These are phyloP conservation scores for Pangasius djambal DNA, from an alignment of 2,797 vertebrate genomes.

Conservation along the genomic window DNA sequence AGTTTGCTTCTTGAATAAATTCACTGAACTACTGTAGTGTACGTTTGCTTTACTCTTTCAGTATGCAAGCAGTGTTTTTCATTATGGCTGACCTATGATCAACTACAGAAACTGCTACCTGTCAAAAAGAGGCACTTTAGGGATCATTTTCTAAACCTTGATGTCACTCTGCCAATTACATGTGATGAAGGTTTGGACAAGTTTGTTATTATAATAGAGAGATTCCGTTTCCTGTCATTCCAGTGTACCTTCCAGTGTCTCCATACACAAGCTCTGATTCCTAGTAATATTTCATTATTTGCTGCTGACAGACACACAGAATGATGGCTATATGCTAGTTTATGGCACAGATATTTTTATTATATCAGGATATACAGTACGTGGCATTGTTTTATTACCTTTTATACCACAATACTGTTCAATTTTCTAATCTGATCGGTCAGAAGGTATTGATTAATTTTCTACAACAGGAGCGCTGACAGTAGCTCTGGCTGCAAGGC, in stretches of 20 bases:
- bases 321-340: neutral
- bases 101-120: neutral
- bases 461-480: neutral
- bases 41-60: conserved; percentile 4
- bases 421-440: neutral
- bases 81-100: neutral
- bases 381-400: neutral
- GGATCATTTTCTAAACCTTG: neutral
- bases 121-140: conserved; percentile 22
- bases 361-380: neutral
- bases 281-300: conserved; percentile 6
- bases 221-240: neutral
- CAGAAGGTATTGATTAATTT: neutral
- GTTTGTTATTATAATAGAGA: conserved; percentile 1
- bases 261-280: neutral
- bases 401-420: neutral
- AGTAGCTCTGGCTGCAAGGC: no score
- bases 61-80: neutral
- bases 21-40: neutral
- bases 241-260: neutral
- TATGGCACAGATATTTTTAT: neutral
- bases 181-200: conserved; percentile 25
- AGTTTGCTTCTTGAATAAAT: conserved; percentile 6
- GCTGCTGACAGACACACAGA: neutral
- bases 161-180: neutral